Conservation (phyloP, 2,113 vertebrate genomes). For the Zosterops borbonicus region DNA sequence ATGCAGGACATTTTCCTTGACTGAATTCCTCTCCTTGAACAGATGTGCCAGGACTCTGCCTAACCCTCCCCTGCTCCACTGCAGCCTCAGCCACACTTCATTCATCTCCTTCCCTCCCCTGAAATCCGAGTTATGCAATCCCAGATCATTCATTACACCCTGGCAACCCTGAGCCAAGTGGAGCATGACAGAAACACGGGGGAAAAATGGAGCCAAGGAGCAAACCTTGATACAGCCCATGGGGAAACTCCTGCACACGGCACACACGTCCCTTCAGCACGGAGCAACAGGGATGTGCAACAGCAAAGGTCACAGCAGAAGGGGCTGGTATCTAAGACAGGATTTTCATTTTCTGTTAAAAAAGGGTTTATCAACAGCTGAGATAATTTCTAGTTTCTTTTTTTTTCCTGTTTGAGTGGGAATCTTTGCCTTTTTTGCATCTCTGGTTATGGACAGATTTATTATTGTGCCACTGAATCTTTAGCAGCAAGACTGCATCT, state of each 20-base stretch:
- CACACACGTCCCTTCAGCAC: neutral
- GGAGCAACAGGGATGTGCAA: neutral
- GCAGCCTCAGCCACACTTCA: neutral
- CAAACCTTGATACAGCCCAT: neutral
- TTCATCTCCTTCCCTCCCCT: neutral
- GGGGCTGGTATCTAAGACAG: neutral
- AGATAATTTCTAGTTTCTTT: neutral
- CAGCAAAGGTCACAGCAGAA: neutral
- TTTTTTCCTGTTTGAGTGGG: neutral
- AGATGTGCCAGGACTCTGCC: neutral
- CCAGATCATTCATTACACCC: neutral
- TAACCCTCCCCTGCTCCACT: neutral
- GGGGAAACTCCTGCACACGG: neutral
- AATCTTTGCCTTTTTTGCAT: neutral
- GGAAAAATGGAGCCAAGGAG: neutral
- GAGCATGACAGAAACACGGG: neutral
- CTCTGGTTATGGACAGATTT: neutral
- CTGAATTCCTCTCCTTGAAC: neutral
- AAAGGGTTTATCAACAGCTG: neutral
- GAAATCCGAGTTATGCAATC: neutral
- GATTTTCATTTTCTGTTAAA: neutral
- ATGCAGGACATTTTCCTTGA: neutral
- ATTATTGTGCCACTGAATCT: neutral
- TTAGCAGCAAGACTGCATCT: neutral
- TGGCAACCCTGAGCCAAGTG: neutral